Evolutionary conservation across 2,113 vertebrate genomes (phyloP), one percentile per base, ranked within the genome.

Genomic region (Gallinago media): DNA sequence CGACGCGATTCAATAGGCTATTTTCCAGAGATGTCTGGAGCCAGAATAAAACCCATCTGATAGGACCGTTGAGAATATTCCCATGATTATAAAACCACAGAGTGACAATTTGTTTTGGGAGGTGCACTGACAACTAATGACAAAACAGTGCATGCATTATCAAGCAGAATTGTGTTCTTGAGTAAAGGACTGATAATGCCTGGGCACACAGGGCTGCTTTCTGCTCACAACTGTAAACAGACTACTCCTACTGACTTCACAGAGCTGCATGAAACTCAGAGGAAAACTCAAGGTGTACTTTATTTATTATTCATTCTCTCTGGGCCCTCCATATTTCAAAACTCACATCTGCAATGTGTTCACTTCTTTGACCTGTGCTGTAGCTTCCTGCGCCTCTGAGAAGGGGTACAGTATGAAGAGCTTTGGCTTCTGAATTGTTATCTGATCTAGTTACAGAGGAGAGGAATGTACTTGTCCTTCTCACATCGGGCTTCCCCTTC

Each of bases 21-120:
- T 97, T 97, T 97, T 97, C 95, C 96, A 97, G 91, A 95, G 85
- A 75, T 44, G 76, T 76, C 93, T 95, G 88, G 94, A 97, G 97
- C 85, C 88, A 94, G 90, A 94, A 74, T 52, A 56, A 88, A 95
- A 67, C 50, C 34, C 19, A 0, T 61, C 78, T 84, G 89, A 92
- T 75, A 74, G 91, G 87, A 92, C 86, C 3, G 7, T 83, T 5
- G 5, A 92, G 73, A 97, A 95, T 85, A 97, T 97, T 96, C 90
- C 85, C 89, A 89, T 94, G 85, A 82, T 96, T 96, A 94, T 83
- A 93, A 92, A 94, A 76, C 72, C 92, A 50, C 82, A 67, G 92
- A 84, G 89, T 61, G 78, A 89, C 62, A 87, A 38, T 46, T 94
- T 96, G 88, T 93, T 91, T 79, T 94, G 86, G 90, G 86, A 96